Evolutionary conservation across 2,797 vertebrate species (phyloP), one percentile per base, ranked within the genome.

Genomic region (Microhierax caerulescens): DNA sequence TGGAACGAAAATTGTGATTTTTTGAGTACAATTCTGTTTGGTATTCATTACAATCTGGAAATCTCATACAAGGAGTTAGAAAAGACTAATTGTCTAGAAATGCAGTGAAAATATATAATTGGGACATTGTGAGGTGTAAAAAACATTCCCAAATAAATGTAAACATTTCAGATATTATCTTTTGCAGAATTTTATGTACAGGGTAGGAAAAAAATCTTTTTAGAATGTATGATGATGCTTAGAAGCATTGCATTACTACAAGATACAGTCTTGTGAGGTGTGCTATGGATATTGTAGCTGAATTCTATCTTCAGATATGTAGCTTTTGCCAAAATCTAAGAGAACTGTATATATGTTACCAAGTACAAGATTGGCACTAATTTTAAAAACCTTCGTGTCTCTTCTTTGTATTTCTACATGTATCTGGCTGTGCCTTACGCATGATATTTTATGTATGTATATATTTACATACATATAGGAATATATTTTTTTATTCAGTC

Each of bases 51-150:
- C 17, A 63, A 32, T 53, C 30, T 32, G 41, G 56, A 64, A 53
- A 65, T 10, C 57, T 39, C 48, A 69, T 34, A 23, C 72, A 59
- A 18, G 56, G 64, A 94, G 75, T 92, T 50, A 75, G 45, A 25
- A 81, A 96, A 96, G 14, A 21, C 50, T 50, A 95, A 36, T 57
- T 76, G 24, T 39, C 61, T 59, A 90, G 86, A 97, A 94, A 95
- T 80, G 36, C 50, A 74, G 24, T 64, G 25, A 85, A 27, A 89
- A 51, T 65, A 43, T 56, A 13, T 85, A 96, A 93, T 48, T 1
- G 3, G 41, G 36, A 92, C 50, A 15, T 69, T 73, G 36, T 59
- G 4, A 27, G 74, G 30, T 27, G 13, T 65, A 77, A 61, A 95
- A 96, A 97, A 19, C 20, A 51, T 54, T 92, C 10, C 24, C 13